Evolutionary conservation across 2,888 invertebrate genomes (phyloP).

Genomic region (Dryobotodes eremita): DNA sequence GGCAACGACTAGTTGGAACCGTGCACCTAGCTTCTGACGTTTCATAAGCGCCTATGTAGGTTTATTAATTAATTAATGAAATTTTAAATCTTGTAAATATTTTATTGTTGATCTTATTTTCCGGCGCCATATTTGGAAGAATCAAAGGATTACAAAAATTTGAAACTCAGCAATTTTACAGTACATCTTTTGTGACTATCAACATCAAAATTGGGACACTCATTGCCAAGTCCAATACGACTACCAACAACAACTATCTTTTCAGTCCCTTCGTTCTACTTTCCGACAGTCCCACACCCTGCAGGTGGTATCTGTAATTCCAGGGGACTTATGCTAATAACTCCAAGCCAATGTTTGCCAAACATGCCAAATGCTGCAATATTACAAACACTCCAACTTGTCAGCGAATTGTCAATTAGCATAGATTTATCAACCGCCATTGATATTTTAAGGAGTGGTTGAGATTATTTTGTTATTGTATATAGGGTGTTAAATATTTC

Average conservation of each 20-base stretch:
- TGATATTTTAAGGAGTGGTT: constrained; percentile 49
- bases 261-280: constrained; percentile 2
- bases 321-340: constrained; percentile 52
- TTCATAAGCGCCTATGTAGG: not conserved
- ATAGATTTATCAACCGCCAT: constrained; percentile 62
- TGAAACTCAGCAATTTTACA: not conserved
- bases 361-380: constrained; percentile 68
- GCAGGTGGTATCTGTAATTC: constrained; percentile 57
- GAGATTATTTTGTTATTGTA: constrained; percentile 25
- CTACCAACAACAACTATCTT: not conserved
- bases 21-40: not conserved
- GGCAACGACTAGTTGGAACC: not conserved
- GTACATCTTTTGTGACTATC: not conserved
- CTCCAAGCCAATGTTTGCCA: constrained; percentile 68
- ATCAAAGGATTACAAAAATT: not conserved
- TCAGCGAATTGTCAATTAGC: constrained; percentile 61
- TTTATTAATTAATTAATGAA: not conserved
- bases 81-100: not conserved
- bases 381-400: constrained; percentile 52
- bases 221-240: not conserved
- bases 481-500: constrained; percentile 43
- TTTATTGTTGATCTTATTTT: not conserved
- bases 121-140: too few relatives aligned
- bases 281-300: not conserved
- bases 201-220: not conserved